A percentile compares a stretch with the other conserved stretches of the same genome.
phyloP scores from a whole-genome alignment of 2,113 vertebrate species.

The Rhinoderma darwinii region DNA sequence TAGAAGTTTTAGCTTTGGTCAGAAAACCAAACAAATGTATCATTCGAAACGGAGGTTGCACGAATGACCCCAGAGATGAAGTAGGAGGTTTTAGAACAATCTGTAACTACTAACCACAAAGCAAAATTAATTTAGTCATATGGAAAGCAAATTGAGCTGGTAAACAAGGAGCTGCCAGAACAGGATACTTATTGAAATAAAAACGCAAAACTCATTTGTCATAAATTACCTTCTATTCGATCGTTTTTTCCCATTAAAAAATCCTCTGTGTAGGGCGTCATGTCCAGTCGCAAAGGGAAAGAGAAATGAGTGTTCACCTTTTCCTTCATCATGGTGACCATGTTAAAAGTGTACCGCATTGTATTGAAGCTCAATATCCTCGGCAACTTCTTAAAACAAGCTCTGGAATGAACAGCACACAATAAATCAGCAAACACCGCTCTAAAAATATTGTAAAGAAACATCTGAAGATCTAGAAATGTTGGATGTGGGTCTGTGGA shows the following conservation, averaged over 20 bases:
- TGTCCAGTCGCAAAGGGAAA: slow-evolving; percentile 95
- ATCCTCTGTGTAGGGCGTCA: slow-evolving; percentile 98
- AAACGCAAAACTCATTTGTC: not conserved
- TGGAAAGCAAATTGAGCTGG: too few relatives aligned
- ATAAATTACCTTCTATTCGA: slow-evolving; percentile 86
- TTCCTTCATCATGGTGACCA: slow-evolving; percentile 99
- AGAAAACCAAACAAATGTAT: not conserved
- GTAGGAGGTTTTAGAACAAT: too few relatives aligned
- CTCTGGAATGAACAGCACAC: slow-evolving; percentile 71
- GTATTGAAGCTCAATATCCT: slow-evolving; percentile 99
- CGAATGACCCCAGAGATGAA: not conserved
- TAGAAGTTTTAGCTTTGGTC: too few relatives aligned
- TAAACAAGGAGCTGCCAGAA: too few relatives aligned
- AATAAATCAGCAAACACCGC: not conserved
- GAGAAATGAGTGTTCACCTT: slow-evolving; percentile 99
- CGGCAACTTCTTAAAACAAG: slow-evolving; percentile 98
- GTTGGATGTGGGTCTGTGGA: not conserved
- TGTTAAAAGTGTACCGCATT: slow-evolving; percentile 99
- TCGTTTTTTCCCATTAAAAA: slow-evolving; percentile 98
- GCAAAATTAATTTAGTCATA: too few relatives aligned
- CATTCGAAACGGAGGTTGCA: not conserved
- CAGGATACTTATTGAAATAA: too few relatives aligned
- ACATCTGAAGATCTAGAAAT: not conserved
- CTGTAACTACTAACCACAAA: too few relatives aligned
- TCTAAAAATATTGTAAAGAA: not conserved